These are phyloP conservation scores for Discoglossus pictus DNA, from an alignment of 2,797 vertebrate genomes.

Conservation along the genomic window DNA sequence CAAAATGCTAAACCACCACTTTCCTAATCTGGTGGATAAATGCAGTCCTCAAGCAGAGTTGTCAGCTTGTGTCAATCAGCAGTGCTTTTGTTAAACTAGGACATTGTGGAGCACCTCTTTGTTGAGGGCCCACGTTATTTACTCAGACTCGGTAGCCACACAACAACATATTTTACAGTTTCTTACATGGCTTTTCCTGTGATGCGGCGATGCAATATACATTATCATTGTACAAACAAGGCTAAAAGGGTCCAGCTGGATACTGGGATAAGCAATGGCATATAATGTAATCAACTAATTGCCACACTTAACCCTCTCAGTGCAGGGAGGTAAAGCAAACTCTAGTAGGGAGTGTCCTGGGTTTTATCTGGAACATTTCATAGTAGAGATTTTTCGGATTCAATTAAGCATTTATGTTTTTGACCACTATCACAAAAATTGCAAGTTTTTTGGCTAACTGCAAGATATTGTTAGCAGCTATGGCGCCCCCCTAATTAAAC, in stretches of 20 bases:
- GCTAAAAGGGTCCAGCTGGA: slow-evolving; percentile 44
- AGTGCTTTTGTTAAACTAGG: slow-evolving; percentile 31
- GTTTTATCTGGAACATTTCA: no score
- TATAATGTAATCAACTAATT: slow-evolving; percentile 49
- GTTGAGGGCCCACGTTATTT: slow-evolving; percentile 16
- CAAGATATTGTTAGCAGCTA: no score
- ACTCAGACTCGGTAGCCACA: slow-evolving; percentile 20
- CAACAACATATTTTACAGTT: slow-evolving; percentile 27
- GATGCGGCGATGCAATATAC: slow-evolving; percentile 25
- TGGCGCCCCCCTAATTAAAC: no score
- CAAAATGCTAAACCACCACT: slow-evolving; percentile 24
- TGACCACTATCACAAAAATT: no score
- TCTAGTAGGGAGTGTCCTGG: no score
- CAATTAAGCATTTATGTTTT: no score
- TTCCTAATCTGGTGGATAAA: slow-evolving; percentile 25
- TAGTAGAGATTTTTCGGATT: no score
- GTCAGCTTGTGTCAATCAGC: slow-evolving; percentile 28
- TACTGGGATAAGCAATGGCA: slow-evolving; percentile 31
- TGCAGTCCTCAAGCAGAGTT: slow-evolving; percentile 15
- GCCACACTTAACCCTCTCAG: slow-evolving; percentile 19
- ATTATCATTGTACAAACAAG: slow-evolving; percentile 45
- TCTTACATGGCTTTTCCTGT: slow-evolving; percentile 36
- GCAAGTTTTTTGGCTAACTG: no score
- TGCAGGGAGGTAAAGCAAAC: no score
- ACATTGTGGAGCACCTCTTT: slow-evolving; percentile 24